A percentile compares a stretch with the other conserved stretches of the same genome.
phyloP scores from a whole-genome alignment of 2,888 invertebrate genomes.

The Chirona hameri region DNA sequence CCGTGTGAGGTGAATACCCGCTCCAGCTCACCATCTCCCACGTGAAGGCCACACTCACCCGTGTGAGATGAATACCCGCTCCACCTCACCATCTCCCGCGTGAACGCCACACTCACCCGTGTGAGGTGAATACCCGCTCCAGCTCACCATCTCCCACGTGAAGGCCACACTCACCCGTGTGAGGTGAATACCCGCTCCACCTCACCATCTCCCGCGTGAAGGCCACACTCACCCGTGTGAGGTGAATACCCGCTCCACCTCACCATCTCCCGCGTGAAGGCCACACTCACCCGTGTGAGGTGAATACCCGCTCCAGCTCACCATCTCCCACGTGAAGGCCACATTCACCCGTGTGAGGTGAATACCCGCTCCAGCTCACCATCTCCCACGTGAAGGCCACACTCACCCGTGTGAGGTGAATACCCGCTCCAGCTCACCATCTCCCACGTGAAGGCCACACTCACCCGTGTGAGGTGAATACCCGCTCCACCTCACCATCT shows the following conservation, averaged over 20 bases:
- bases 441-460: not conserved
- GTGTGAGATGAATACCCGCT: too few relatives aligned
- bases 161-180: not conserved
- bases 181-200: slow-evolving; percentile 31
- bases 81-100: not conserved
- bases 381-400: not conserved
- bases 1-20: too few relatives aligned
- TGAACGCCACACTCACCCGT: not conserved
- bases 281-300: not conserved
- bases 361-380: not conserved
- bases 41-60: too few relatives aligned
- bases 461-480: slow-evolving; percentile 22
- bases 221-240: not conserved
- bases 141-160: slow-evolving; percentile 23
- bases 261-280: too few relatives aligned
- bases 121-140: slow-evolving; percentile 25
- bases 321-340: not conserved
- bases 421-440: not conserved
- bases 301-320: not conserved
- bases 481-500: not conserved
- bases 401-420: slow-evolving; percentile 25
- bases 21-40: too few relatives aligned
- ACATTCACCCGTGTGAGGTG: slow-evolving; percentile 22
- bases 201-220: not conserved
- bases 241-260: too few relatives aligned